Conservation (phyloP, 2,888 invertebrate species). For the Hemistola chrysoprasaria region DNA sequence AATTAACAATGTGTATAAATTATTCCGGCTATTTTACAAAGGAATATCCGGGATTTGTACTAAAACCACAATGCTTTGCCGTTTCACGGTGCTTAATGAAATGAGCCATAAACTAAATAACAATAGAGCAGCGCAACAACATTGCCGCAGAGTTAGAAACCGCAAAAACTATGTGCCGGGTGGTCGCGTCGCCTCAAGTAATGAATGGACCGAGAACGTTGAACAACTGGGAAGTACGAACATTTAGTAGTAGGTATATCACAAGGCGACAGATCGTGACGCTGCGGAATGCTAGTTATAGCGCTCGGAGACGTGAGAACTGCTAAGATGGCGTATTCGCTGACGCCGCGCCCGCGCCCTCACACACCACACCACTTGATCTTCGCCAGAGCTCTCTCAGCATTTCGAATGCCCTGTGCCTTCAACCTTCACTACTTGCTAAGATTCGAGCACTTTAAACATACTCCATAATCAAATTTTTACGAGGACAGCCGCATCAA, state of each 20-base stretch:
- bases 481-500: conserved; percentile 28
- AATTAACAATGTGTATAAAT: conserved; percentile 7
- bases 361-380: conserved; percentile 41
- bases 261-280: conserved; percentile 21
- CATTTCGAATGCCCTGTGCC: conserved; percentile 38
- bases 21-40: conserved; percentile 5
- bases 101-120: conserved; percentile 34
- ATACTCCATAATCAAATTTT: conserved; percentile 30
- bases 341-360: conserved; percentile 38
- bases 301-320: conserved; percentile 37
- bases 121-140: conserved; percentile 36
- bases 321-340: conserved; percentile 45
- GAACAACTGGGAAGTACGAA: conserved; percentile 35
- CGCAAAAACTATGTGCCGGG: conserved; percentile 39
- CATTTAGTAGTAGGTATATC: conserved; percentile 27
- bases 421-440: conserved; percentile 37
- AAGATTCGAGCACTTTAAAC: conserved; percentile 35
- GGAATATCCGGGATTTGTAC: conserved; percentile 13
- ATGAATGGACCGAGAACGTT: conserved; percentile 39
- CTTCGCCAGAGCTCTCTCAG: conserved; percentile 43
- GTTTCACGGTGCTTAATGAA: conserved; percentile 29
- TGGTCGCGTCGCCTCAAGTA: conserved; percentile 43
- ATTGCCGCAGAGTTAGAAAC: conserved; percentile 32
- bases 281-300: conserved; percentile 33
- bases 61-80: conserved; percentile 12